Evolutionary conservation across 2,888 invertebrate species (phyloP).

Genomic region (Meteorus colon): DNA sequence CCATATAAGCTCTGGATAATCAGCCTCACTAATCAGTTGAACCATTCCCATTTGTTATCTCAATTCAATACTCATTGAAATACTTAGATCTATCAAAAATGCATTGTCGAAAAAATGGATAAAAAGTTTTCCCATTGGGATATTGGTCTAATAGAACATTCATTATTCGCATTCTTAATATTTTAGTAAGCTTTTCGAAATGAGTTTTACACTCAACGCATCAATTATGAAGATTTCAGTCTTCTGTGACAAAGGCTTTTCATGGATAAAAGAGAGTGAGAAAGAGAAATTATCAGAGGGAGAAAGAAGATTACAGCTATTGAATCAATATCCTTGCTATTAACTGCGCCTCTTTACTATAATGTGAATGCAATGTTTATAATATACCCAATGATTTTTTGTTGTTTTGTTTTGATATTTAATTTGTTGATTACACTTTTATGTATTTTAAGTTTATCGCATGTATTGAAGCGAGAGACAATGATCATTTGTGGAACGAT

Average conservation of each 20-base stretch:
- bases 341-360: constrained; percentile 51
- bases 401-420: constrained; percentile 16
- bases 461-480: background rate
- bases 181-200: constrained; percentile 20
- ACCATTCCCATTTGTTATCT: constrained; percentile 33
- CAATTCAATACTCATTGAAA: constrained; percentile 44
- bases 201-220: constrained; percentile 22
- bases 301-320: constrained; percentile 44
- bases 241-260: constrained; percentile 51
- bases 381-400: constrained; percentile 2
- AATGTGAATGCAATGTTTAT: constrained; percentile 32
- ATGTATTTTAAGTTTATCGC: background rate
- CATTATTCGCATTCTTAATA: background rate
- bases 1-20: constrained; percentile 21
- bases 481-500: background rate
- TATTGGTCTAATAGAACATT: constrained; percentile 33
- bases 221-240: constrained; percentile 47
- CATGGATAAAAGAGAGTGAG: background rate
- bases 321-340: constrained; percentile 46
- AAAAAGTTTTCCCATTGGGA: constrained; percentile 23
- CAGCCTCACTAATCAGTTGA: background rate
- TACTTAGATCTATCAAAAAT: background rate
- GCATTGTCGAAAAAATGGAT: constrained; percentile 6
- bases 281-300: background rate
- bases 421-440: background rate